Evolutionary conservation across 2,113 vertebrate species (phyloP).

Genomic region (Onychorhynchus coronatus): DNA sequence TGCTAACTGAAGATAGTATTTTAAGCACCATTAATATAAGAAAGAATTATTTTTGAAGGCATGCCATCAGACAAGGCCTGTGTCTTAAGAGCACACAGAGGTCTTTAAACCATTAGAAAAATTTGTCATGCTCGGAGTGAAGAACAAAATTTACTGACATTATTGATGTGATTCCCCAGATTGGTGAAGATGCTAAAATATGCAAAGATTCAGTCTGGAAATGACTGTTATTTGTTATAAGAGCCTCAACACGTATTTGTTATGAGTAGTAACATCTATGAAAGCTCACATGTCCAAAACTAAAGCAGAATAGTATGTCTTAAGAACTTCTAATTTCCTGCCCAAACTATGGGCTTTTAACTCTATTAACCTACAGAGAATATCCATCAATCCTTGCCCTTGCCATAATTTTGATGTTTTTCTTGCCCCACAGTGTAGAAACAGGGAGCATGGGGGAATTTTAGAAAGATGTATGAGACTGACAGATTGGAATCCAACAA

Average conservation of each 20-base stretch:
- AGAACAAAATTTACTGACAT: not conserved
- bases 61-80: not conserved
- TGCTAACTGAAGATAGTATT: not conserved
- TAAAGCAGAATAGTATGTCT: not conserved
- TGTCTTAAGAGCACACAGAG: not conserved
- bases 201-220: not conserved
- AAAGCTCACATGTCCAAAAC: not conserved
- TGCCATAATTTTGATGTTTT: not conserved
- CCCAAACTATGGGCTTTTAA: not conserved
- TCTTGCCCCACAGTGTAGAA: not conserved
- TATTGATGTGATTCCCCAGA: not conserved
- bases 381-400: not conserved
- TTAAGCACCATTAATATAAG: not conserved
- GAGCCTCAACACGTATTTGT: not conserved
- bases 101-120: not conserved
- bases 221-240: not conserved
- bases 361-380: not conserved
- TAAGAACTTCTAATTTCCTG: not conserved
- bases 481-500: not conserved
- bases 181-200: not conserved
- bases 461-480: not conserved
- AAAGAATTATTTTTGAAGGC: not conserved
- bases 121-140: not conserved
- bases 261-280: not conserved
- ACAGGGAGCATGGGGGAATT: not conserved